Evolutionary conservation across 92 coral and sea anemone genomes (phyloP), one percentile per base, ranked within the genome.

Genomic region (Palythoa grandiflora): DNA sequence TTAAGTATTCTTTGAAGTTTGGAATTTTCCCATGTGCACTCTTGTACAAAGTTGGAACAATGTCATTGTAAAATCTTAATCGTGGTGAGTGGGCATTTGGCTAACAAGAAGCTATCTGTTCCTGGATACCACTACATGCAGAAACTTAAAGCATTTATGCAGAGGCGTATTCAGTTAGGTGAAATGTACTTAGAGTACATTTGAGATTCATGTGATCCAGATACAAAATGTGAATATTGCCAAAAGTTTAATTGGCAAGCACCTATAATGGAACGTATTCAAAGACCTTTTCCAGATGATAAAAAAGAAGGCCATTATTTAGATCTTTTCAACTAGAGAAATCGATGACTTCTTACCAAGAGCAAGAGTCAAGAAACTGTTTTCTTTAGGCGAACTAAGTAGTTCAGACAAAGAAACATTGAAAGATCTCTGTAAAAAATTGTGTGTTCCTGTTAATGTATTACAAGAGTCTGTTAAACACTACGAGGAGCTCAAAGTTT

Each of bases 1-100:
- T 85, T 35, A 85, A 85, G 19, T 73, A 85, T 35, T 85, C 80
- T 38, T 85, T 85, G 71, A 85, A 85, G 71, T 73, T 85, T 70
- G 89, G 89, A 14, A 85, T 50, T 75, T 85, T 73, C 21, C 89
- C 72, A 21, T 40, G 60, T 53, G 71, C 78, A 76, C 53, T 17
- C 63, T 74, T 85, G 88, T 85, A 73, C 68, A 73, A 15, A 17
- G 55, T 50, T 50, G 80, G 88, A 44, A 85, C 89, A 75, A 85
- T 16, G 38, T 75, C 77, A 71, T 74, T 85, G 51, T 39, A 84
- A 39, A 13, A 73, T 79, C 66, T 21, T 80, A 57, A 28, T 80
- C 47, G 38, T 59, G 70, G 70, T 16, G 75, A 81, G 71, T 63
- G 75, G 75, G 86, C 55, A 81, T 63, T 81, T 63, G 86, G 86